Evolutionary conservation across 1,140 invertebrate genomes (phyloP), one percentile per base, ranked within the genome.

Genomic region (Cotesia chilonis): DNA sequence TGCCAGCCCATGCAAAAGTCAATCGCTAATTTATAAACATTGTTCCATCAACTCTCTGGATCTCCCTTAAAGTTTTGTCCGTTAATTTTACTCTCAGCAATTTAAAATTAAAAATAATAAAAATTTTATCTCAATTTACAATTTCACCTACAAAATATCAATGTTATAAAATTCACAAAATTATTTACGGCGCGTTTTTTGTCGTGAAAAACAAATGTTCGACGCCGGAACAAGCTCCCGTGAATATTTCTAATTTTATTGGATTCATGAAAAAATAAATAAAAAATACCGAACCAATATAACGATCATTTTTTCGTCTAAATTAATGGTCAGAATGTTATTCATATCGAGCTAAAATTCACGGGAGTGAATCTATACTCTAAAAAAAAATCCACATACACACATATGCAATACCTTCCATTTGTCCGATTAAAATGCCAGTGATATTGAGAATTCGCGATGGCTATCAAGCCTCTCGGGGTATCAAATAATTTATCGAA

Each of bases 321-420:
- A 69, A 69, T 69, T 69, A 69, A 69, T 69, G 68, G 68, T 55
- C 37, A 61, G 60, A 69, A 55, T 69, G 68, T 69, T 69, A 69
- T 69, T 69, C 55, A 60, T 69, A 47, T 47, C 41, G 6, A 47
- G 41, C 68, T 28, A 54, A 60, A 61, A 35, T 35, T 20, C 60
- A 61, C 60, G 35, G 4, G 60, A 61, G 60, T 35, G 1, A 59
- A 59, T 28, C 55, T 47, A 47, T 47, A 47, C 41, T 0, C 0
- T 47, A 3, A 47, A 47, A 47, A 47, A 47, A 47, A 47, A 47
- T 47, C 41, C 10, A 47, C 10, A 47, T 47, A 47, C 9, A 41
- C 38, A 41, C 9, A 41, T 28, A 35, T 28, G 57, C 38, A 70
- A 54, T 41, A 47, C 5, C 63, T 70, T 70, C 69, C 69, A 70